Base-by-base conservation (phyloP, 2,888 invertebrate genomes). In the Galerucella pusilla region DNA sequence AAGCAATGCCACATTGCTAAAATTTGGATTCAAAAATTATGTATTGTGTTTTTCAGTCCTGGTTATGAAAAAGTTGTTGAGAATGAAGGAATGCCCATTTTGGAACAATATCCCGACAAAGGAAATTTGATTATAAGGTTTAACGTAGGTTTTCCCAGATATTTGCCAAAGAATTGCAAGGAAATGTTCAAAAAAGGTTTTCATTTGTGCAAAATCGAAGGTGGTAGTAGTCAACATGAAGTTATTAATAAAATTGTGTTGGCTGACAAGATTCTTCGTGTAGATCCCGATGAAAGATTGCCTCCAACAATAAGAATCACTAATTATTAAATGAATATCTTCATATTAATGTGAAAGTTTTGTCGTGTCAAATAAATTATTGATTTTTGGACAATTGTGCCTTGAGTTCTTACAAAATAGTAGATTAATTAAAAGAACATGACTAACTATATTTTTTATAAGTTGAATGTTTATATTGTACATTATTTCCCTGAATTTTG, bases 91-190 rank as follows among this genome's bases (percentile, higher is more conserved):
- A 88, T 96, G 81, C 95, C 95, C 0, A 85, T 92, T 72, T 89
- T 91, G 2, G 91, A 91, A 72, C 89, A 91, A 81, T 88, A 90
- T 63, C 90, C 90, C 68, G 90, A 90, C 57, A 92, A 90, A 80
- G 95, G 96, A 11, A 90, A 94, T 83, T 87, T 96, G 60, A 90
- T 93, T 63, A 90, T 96, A 79, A 89, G 90, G 72, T 96, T 96
- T 84, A 88, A 90, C 70, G 89, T 92, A 49, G 85, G 88, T 75
- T 92, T 90, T 85, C 92, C 92, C 10, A 82, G 85, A 73, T 90
- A 90, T 83, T 82, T 91, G 67, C 88, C 90, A 14, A 86, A 88
- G 78, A 83, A 86, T 9, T 89, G 88, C 79, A 90, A 90, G 81
- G 83, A 85, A 52, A 71, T 86, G 45, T 76, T 88, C 11, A 81